Evolutionary conservation across 2,888 invertebrate genomes (phyloP).

Genomic region (Cataglyphis altisquamis): DNA sequence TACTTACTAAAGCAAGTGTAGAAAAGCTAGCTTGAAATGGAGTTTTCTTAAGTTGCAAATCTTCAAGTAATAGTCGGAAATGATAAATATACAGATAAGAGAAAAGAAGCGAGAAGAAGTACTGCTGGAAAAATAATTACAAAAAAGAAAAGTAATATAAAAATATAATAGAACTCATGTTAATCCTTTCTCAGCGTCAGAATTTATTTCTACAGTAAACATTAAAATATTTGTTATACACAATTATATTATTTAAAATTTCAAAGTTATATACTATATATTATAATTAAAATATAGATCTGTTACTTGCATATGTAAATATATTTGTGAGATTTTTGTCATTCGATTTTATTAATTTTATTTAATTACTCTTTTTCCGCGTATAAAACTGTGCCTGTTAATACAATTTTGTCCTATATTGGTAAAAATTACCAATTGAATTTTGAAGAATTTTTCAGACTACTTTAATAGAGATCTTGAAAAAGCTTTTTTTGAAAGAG

Average conservation of each 20-base stretch:
- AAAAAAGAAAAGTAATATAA: not conserved
- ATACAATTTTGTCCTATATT: not conserved
- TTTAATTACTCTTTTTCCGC: not conserved
- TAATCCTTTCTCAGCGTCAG: not conserved
- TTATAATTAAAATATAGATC: not conserved
- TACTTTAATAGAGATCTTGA: not conserved
- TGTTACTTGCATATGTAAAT: not conserved
- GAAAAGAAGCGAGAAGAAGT: not conserved
- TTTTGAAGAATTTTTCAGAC: not conserved
- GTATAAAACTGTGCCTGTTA: not conserved
- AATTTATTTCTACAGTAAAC: not conserved
- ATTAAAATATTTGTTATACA: not conserved
- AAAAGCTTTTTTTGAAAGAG: not conserved
- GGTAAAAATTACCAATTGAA: not conserved
- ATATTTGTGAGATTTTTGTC: not conserved
- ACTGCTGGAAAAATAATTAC: not conserved
- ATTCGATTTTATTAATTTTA: not conserved
- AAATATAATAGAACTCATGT: not conserved
- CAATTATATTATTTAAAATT: not conserved
- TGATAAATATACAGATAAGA: conserved; percentile 24
- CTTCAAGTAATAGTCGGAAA: conserved; percentile 7
- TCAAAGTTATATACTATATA: not conserved
- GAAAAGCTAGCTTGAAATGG: conserved; percentile 47
- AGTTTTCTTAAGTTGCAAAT: conserved; percentile 61
- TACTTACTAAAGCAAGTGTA: not conserved